phyloP scores from a whole-genome alignment of 2,797 vertebrate genomes.

The Acanthiza pusilla region DNA sequence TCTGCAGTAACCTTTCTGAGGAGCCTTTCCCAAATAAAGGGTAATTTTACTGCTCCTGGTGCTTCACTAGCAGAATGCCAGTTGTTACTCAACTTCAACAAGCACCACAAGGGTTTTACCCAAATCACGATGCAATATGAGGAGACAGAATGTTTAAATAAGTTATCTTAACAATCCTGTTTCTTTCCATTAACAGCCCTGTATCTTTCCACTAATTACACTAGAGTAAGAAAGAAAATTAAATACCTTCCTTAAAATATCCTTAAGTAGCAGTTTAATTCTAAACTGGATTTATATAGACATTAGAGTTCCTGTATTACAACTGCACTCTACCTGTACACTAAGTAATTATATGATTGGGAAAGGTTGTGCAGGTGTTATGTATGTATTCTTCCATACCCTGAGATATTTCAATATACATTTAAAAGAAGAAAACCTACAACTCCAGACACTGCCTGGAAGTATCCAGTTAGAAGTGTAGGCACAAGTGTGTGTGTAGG shows the following conservation, averaged over 20 bases:
- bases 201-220: background rate
- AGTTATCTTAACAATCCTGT: background rate
- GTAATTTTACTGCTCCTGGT: background rate
- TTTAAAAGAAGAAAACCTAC: background rate
- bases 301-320: background rate
- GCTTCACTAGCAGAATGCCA: background rate
- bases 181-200: background rate
- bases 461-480: background rate
- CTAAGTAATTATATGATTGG: background rate
- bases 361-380: background rate
- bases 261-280: background rate
- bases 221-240: background rate
- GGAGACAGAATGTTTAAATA: background rate
- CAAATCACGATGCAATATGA: background rate
- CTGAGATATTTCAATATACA: background rate
- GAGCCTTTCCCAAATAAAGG: background rate
- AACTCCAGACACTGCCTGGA: background rate
- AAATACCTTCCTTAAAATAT: background rate
- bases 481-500: no score
- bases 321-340: background rate
- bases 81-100: background rate
- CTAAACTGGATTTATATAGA: background rate
- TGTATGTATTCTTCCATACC: background rate
- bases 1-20: background rate
- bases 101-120: background rate